Evolutionary conservation across 2,113 vertebrate genomes (phyloP).

Genomic region (Propithecus coquereli): DNA sequence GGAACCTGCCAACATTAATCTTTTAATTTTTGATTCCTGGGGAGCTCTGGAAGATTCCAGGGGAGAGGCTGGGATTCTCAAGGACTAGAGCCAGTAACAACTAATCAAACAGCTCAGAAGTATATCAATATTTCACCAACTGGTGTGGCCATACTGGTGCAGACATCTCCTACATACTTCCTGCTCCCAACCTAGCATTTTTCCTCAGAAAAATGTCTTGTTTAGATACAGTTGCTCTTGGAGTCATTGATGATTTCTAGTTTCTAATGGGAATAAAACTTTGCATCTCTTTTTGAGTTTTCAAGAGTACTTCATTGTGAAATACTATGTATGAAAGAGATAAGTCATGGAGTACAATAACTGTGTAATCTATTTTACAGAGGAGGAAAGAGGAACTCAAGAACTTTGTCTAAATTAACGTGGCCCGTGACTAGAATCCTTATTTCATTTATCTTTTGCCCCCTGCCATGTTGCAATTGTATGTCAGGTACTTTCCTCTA

Average conservation of each 20-base stretch:
- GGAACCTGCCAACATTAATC: not conserved
- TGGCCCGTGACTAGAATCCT: not conserved
- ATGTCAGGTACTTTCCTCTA: not conserved
- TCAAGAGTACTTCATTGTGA: not conserved
- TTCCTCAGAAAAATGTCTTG: not conserved
- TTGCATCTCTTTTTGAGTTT: not conserved
- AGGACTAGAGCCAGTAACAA: not conserved
- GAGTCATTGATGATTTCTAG: not conserved
- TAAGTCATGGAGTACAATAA: not conserved
- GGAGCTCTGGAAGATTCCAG: not conserved
- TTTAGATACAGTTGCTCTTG: not conserved
- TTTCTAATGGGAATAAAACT: not conserved
- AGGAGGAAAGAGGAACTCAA: not conserved
- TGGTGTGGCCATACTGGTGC: not conserved
- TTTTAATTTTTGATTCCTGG: not conserved
- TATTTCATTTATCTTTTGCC: not conserved
- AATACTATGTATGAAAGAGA: not conserved
- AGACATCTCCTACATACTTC: not conserved
- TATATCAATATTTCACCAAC: not conserved
- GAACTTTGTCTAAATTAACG: slow-evolving; percentile 9
- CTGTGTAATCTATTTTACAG: not conserved
- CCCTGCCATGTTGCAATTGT: not conserved
- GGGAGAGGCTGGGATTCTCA: not conserved
- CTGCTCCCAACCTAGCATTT: not conserved
- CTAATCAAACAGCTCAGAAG: not conserved